Percentiles rank a stretch among this genome's conserved stretches.
These are phyloP conservation scores for Cranoglanis bouderius DNA, from an alignment of 2,113 vertebrate genomes.

Conservation along the genomic window DNA sequence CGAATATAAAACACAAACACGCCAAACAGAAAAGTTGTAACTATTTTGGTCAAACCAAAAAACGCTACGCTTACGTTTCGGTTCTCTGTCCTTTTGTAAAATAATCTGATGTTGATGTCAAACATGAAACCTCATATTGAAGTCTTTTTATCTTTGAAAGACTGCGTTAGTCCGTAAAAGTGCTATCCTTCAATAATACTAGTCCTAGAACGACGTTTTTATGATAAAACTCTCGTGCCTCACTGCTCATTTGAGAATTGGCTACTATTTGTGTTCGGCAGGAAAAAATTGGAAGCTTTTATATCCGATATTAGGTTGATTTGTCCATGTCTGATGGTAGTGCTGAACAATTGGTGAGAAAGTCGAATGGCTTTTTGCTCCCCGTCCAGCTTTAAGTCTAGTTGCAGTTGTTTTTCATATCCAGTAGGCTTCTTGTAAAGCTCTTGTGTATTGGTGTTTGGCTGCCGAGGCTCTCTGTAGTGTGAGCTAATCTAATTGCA, in stretches of 20 bases:
- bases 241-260: background rate
- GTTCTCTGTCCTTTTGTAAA: background rate
- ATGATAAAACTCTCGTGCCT: background rate
- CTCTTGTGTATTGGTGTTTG: constrained; percentile 43
- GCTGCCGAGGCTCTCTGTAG: constrained; percentile 31
- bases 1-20: background rate
- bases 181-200: constrained; percentile 1
- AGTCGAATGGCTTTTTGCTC: constrained; percentile 2
- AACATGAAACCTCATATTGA: background rate
- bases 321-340: background rate
- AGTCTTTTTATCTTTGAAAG: background rate
- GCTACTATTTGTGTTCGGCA: background rate
- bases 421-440: constrained; percentile 38
- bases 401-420: constrained; percentile 30
- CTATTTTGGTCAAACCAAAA: background rate
- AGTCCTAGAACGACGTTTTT: background rate
- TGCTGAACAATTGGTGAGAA: background rate
- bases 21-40: background rate
- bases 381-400: constrained; percentile 3
- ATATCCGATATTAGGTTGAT: constrained; percentile 16
- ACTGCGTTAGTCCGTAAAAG: background rate
- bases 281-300: constrained; percentile 5
- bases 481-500: constrained; percentile 48
- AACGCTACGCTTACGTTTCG: background rate
- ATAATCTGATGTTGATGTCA: background rate